phyloP scores from a whole-genome alignment of 1,140 invertebrate species.

The Panulirus ornatus region DNA sequence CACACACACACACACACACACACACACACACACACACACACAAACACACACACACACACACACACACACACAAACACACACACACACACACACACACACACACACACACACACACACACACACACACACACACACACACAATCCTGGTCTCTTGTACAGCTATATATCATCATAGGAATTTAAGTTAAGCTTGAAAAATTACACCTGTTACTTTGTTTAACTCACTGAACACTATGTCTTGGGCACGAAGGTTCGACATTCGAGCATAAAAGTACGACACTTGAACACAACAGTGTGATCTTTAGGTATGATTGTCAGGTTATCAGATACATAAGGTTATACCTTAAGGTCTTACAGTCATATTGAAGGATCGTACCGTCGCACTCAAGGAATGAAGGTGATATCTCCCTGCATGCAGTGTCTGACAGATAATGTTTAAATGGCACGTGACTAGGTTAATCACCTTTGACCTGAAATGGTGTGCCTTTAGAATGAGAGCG shows the following conservation, averaged over 20 bases:
- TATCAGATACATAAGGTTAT: too few species aligned
- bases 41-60: neutral
- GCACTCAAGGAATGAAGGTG: too few species aligned
- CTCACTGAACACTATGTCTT: neutral
- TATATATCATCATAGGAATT: neutral
- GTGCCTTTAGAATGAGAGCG: too few species aligned
- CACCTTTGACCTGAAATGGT: too few species aligned
- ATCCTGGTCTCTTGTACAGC: neutral
- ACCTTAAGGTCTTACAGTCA: too few species aligned
- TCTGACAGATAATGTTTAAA: too few species aligned
- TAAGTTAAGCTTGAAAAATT: neutral
- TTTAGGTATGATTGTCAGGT: too few species aligned
- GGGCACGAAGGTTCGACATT: neutral
- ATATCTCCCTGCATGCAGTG: too few species aligned
- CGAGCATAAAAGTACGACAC: neutral
- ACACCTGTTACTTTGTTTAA: neutral
- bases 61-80: neutral
- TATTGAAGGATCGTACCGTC: too few species aligned
- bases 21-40: neutral
- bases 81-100: conserved; percentile 12
- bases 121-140: neutral
- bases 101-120: neutral
- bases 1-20: neutral
- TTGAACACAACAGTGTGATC: too few species aligned
- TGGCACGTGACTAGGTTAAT: too few species aligned